Conservation (phyloP, 1,140 invertebrate genomes). For the Conus betulinus region DNA sequence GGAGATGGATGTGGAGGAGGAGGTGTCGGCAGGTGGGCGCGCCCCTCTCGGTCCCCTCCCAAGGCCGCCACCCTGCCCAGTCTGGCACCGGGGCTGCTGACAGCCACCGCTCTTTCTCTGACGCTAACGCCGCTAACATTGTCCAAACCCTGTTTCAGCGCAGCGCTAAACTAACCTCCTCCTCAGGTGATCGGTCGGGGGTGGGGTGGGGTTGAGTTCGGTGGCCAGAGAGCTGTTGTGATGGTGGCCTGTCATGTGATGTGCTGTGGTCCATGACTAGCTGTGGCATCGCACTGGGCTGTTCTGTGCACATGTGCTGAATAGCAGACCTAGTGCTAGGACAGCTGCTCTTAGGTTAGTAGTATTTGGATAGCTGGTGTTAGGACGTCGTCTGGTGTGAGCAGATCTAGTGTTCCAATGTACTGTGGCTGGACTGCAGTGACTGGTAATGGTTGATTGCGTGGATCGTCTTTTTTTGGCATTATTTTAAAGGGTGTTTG, state of each 20-base stretch:
- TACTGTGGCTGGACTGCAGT: too few species aligned
- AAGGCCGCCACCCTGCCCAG: neutral
- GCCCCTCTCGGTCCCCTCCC: conserved; percentile 27
- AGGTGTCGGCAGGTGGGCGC: conserved; percentile 59
- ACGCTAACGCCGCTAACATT: conserved; percentile 60
- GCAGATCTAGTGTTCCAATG: too few species aligned
- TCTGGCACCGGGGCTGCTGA: conserved; percentile 29
- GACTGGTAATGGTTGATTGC: too few species aligned
- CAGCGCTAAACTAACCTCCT: conserved; percentile 53
- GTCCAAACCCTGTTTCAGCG: conserved; percentile 61
- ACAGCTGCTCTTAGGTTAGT: too few species aligned
- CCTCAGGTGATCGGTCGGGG: conserved; percentile 29
- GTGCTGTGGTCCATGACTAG: neutral
- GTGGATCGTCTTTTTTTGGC: too few species aligned
- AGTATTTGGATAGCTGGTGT: too few species aligned
- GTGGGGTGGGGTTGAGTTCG: neutral
- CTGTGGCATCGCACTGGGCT: too few species aligned
- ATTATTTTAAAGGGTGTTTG: too few species aligned
- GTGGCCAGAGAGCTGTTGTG: neutral
- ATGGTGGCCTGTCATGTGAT: conserved; percentile 9
- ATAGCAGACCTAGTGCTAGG: too few species aligned
- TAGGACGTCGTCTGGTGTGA: too few species aligned
- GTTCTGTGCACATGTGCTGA: too few species aligned
- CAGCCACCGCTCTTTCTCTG: conserved; percentile 37
- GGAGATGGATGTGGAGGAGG: conserved; percentile 69